Evolutionary conservation across 2,888 invertebrate species (phyloP).

Genomic region (Melanostoma scalare): DNA sequence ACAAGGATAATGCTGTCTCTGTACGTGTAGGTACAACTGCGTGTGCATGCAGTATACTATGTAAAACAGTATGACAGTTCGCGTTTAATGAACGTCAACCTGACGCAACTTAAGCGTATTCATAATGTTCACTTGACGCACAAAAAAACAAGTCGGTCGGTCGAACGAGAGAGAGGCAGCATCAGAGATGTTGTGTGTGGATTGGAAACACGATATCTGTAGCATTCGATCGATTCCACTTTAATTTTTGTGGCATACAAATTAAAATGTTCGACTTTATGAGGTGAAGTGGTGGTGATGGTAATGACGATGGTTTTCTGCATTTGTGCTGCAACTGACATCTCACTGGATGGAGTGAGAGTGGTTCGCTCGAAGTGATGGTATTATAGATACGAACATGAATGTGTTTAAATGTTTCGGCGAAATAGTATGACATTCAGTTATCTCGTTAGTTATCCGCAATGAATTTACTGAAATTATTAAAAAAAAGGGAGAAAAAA

Average conservation of each 20-base stretch:
- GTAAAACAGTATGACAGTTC: slow-evolving; percentile 18
- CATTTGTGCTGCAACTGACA: slow-evolving; percentile 6
- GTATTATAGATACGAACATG: slow-evolving; percentile 12
- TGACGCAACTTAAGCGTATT: slow-evolving; percentile 43
- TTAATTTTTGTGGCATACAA: slow-evolving; percentile 56
- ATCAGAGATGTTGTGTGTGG: not conserved
- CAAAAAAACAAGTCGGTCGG: not conserved
- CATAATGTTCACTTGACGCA: slow-evolving; percentile 33
- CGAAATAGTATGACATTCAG: slow-evolving; percentile 12
- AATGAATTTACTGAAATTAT: slow-evolving; percentile 24
- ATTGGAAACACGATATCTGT: slow-evolving; percentile 62
- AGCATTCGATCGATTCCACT: slow-evolving; percentile 68
- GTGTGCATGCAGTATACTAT: slow-evolving; percentile 10
- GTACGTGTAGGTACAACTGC: not conserved
- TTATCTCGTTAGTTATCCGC: slow-evolving; percentile 38
- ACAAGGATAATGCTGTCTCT: slow-evolving; percentile 54
- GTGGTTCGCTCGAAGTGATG: not conserved
- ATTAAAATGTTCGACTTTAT: slow-evolving; percentile 67
- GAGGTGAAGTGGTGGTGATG: slow-evolving; percentile 41
- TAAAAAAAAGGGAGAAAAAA: slow-evolving; percentile 24
- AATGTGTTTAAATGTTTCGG: not conserved
- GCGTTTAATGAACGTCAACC: slow-evolving; percentile 53
- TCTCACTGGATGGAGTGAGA: not conserved
- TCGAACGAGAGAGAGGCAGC: too few relatives aligned
- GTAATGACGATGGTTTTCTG: slow-evolving; percentile 2